Base-by-base conservation (phyloP, 2,888 invertebrate genomes). In the Mesorhabditis belari region DNA sequence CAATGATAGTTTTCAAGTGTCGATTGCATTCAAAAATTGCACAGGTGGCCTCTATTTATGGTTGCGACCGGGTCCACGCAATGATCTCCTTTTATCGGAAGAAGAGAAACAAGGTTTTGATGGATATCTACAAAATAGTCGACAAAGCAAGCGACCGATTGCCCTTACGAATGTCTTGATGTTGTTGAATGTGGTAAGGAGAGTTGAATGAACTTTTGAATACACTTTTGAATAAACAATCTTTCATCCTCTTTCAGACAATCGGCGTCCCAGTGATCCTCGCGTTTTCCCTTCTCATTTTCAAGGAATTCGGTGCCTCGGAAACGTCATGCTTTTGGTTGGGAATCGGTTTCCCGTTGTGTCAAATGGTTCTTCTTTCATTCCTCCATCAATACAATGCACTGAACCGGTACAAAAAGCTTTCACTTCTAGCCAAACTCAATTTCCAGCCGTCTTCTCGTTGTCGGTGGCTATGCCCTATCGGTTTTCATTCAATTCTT, bases 211-310 rank as follows among this genome's bases (percentile, higher is more conserved):
- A n/a, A 17, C 44, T n/a, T n/a, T n/a, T n/a, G 12, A 2, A 35
- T 35, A 50, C 23, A 57, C 17, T 6, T 5, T n/a, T 25, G 49
- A 17, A 50, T 27, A 58, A 24, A 25, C 24, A 12, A 24, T 55
- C 27, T 17, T 21, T 60, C 12, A 21, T 23, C 3, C 23, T n/a
- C n/a, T 53, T 67, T 25, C 60, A 73, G 73, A 60, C 67, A 3
- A 71, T 70, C 28, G 73, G 73, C 2, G 71, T 73, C 21, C 73
- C 73, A 1, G 26, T 70, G 3, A 61, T 70, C 21, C 70, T 71
- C 28, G 67, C 69, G 5, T 73, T 65, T 63, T 61, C 64, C n/a
- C 28, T 54, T 17, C 50, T 58, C 12, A 54, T 67, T 19, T 67
- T 67, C 35, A 53, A 58, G n/a, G 27, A 44, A 12, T 62, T 64